These are phyloP conservation scores for Urosaurus nigricauda DNA, from an alignment of 2,797 vertebrate species.

Conservation along the genomic window DNA sequence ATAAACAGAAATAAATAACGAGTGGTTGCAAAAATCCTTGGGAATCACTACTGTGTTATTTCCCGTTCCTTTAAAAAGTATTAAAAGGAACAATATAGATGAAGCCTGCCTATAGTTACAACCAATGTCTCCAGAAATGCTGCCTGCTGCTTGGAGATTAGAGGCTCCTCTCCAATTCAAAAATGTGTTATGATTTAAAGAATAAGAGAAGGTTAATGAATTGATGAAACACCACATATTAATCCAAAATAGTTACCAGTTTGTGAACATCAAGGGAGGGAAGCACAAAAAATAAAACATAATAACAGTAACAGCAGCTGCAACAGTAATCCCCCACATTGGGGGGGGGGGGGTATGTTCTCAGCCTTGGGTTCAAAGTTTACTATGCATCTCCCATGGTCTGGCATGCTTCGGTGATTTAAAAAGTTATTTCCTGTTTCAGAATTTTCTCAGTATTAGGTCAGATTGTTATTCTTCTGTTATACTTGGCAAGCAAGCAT, in stretches of 20 bases:
- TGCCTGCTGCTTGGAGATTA: neutral
- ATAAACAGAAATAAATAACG: neutral
- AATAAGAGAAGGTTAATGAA: neutral
- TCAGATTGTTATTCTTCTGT: neutral
- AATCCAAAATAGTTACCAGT: neutral
- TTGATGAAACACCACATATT: neutral
- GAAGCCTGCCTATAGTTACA: neutral
- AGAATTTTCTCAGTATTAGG: neutral
- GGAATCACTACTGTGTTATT: neutral
- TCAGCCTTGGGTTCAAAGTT: neutral
- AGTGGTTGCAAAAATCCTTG: neutral
- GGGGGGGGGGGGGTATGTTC: too few species aligned
- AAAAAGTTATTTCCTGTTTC: neutral
- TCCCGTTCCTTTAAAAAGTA: neutral
- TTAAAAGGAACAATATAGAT: neutral
- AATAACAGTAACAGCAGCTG: too few species aligned
- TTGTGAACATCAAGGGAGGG: neutral
- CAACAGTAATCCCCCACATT: too few species aligned
- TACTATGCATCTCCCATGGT: neutral
- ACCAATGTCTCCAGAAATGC: neutral
- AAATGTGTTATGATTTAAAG: neutral
- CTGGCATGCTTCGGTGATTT: neutral
- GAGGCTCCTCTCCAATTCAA: neutral
- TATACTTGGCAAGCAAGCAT: neutral
- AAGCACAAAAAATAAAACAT: too few species aligned